Conservation (phyloP, 2,888 invertebrate genomes). For the Euplagia quadripunctaria region DNA sequence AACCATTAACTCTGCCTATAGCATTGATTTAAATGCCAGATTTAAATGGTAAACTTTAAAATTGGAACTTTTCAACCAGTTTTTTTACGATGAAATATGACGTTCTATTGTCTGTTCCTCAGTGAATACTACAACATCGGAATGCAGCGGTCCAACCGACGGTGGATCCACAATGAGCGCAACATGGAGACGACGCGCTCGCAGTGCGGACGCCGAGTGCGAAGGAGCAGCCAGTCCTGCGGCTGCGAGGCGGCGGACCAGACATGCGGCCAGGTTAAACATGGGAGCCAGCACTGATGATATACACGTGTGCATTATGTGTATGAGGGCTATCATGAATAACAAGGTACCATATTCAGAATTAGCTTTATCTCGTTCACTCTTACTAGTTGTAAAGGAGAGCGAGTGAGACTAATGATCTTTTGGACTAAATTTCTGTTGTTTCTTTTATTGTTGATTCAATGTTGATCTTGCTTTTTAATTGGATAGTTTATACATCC, state of each 20-base stretch:
- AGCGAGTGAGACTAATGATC: not conserved
- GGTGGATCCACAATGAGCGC: conserved; percentile 72
- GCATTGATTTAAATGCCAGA: not conserved
- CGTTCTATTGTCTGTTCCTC: conserved; percentile 9
- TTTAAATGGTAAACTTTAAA: not conserved
- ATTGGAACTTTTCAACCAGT: not conserved
- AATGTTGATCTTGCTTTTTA: not conserved
- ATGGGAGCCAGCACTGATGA: conserved; percentile 99
- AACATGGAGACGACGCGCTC: conserved; percentile 75
- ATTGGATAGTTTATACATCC: not conserved
- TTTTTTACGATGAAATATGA: not conserved
- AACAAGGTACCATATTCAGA: conserved; percentile 90
- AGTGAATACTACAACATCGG: conserved; percentile 80
- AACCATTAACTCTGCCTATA: not conserved
- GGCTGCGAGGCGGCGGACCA: conserved; percentile 89
- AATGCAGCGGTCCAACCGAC: conserved; percentile 78
- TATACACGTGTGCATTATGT: conserved; percentile 99
- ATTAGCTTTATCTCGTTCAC: not conserved
- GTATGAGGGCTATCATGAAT: conserved; percentile 99
- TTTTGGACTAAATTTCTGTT: not conserved
- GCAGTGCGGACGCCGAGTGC: conserved; percentile 70
- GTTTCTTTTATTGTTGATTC: too few species aligned
- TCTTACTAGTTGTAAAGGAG: not conserved
- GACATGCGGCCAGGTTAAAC: conserved; percentile 95
- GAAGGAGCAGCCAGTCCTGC: conserved; percentile 74